Conservation (phyloP, 1,140 invertebrate species). For the Drosophila pectinifera region DNA sequence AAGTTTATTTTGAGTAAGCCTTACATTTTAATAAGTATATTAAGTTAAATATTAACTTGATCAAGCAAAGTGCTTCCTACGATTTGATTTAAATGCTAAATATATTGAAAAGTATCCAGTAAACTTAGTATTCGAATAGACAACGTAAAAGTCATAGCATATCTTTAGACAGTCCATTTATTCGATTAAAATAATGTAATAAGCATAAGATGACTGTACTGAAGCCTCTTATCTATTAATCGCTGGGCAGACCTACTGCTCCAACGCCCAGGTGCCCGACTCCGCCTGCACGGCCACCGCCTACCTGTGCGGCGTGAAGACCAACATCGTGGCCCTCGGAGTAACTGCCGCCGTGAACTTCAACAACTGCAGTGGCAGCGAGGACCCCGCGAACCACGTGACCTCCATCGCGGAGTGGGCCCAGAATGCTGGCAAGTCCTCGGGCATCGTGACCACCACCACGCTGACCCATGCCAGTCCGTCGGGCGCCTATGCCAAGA, state of each 20-base stretch:
- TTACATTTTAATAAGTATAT: too few species aligned
- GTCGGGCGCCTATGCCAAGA: slow-evolving; percentile 85
- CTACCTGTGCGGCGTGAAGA: slow-evolving; percentile 90
- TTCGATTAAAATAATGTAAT: too few species aligned
- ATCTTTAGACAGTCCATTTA: background rate
- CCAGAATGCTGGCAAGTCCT: slow-evolving; percentile 89
- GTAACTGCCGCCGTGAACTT: slow-evolving; percentile 87
- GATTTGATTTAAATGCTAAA: too few species aligned
- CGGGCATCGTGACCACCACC: slow-evolving; percentile 82
- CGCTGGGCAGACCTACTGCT: slow-evolving; percentile 86
- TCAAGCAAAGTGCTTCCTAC: too few species aligned
- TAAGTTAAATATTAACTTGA: too few species aligned
- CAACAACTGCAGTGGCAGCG: slow-evolving; percentile 89
- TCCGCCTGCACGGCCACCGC: slow-evolving; percentile 91
- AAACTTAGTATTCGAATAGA: background rate
- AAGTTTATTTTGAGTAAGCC: too few species aligned
- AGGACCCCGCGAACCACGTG: slow-evolving; percentile 86
- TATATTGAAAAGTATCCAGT: too few species aligned
- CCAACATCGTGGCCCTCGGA: slow-evolving; percentile 88
- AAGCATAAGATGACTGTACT: too few species aligned
- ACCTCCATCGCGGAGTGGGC: slow-evolving; percentile 93
- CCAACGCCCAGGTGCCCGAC: slow-evolving; percentile 92
- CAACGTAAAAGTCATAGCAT: background rate
- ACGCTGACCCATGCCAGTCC: slow-evolving; percentile 82
- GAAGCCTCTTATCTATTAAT: too few species aligned